Evolutionary conservation across 2,113 vertebrate species (phyloP).

Genomic region (Microcebus murinus): DNA sequence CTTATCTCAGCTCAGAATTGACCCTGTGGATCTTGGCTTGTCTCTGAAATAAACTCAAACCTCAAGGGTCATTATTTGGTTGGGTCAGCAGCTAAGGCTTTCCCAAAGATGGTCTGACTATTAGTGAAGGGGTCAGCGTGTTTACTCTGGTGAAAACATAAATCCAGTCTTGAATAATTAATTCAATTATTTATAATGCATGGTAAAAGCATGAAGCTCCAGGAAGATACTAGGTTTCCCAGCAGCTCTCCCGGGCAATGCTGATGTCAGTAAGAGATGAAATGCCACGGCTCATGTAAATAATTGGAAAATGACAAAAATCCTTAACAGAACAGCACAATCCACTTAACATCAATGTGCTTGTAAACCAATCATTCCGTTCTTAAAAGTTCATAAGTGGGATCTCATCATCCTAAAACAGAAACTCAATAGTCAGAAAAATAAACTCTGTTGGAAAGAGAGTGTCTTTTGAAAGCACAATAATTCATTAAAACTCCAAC

Average conservation of each 20-base stretch:
- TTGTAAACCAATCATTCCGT: conserved; percentile 23
- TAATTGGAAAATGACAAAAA: conserved; percentile 67
- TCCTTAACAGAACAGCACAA: not conserved
- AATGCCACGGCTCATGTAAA: conserved; percentile 67
- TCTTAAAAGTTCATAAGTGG: not conserved
- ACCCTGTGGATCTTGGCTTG: not conserved
- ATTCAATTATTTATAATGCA: conserved; percentile 82
- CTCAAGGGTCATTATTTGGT: not conserved
- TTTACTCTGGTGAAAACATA: conserved; percentile 72
- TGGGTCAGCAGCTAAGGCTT: conserved; percentile 66
- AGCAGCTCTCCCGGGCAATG: conserved; percentile 50
- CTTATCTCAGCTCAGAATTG: not conserved
- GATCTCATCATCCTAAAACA: not conserved
- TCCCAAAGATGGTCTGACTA: conserved; percentile 56
- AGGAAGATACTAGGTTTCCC: conserved; percentile 80
- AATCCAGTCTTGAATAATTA: conserved; percentile 80
- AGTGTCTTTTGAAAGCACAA: not conserved
- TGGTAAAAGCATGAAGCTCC: conserved; percentile 77
- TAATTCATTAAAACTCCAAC: not conserved
- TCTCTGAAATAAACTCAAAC: conserved; percentile 34
- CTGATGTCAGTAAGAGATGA: conserved; percentile 58
- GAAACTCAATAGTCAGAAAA: not conserved
- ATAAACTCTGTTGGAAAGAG: not conserved
- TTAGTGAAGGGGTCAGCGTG: conserved; percentile 50
- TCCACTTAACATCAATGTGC: conserved; percentile 64